Evolutionary conservation across 2,113 vertebrate genomes (phyloP).

Genomic region (Xiphorhynchus elegans): DNA sequence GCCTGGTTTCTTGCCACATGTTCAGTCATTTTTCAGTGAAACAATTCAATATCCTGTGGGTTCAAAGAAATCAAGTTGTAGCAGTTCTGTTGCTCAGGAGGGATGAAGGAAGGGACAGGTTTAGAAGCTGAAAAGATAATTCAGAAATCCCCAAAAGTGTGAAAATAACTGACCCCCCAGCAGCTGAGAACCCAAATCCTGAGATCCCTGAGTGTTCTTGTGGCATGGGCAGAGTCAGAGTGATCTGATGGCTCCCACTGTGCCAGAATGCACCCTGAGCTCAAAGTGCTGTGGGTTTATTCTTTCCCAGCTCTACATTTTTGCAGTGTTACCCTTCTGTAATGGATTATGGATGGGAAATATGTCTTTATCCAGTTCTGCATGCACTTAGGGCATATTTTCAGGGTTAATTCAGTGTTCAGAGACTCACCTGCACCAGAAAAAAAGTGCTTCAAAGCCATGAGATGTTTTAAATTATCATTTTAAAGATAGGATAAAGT

Average conservation of each 20-base stretch:
- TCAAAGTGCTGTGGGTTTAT: background rate
- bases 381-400: background rate
- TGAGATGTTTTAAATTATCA: background rate
- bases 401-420: background rate
- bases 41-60: background rate
- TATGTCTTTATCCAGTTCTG: background rate
- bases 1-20: constrained; percentile 44
- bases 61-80: no score
- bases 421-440: background rate
- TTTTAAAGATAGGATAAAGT: background rate
- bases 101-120: background rate
- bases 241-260: background rate
- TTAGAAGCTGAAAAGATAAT: constrained; percentile 17
- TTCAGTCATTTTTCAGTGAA: constrained; percentile 43
- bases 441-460: background rate
- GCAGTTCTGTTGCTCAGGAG: background rate
- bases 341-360: background rate
- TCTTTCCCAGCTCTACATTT: background rate
- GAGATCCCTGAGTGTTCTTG: background rate
- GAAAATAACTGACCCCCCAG: background rate
- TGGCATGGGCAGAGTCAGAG: background rate
- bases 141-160: background rate
- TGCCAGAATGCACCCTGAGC: background rate
- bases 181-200: background rate
- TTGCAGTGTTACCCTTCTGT: background rate